Evolutionary conservation across 2,797 vertebrate species (phyloP).

Genomic region (Sebastes alutus): DNA sequence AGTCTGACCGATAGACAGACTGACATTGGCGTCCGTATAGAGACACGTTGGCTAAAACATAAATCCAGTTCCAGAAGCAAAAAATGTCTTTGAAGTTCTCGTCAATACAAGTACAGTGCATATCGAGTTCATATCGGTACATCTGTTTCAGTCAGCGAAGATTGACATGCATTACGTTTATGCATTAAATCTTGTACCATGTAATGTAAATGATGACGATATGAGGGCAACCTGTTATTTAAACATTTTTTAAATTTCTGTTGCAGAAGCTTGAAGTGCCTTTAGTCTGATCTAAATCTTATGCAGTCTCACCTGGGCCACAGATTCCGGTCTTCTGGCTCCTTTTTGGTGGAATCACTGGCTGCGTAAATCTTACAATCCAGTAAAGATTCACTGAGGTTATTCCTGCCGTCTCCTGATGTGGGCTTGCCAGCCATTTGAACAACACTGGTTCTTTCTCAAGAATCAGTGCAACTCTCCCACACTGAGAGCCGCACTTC

Average conservation of each 20-base stretch:
- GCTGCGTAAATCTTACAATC: neutral
- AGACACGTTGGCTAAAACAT: neutral
- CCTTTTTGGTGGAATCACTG: neutral
- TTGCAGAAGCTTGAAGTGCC: neutral
- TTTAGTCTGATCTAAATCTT: neutral
- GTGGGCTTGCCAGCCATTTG: conserved; percentile 61
- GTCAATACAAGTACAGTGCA: neutral
- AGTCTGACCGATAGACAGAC: no score
- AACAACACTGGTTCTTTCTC: neutral
- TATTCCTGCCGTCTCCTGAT: neutral
- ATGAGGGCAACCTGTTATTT: neutral
- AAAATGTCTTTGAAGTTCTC: neutral
- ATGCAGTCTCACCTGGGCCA: conserved; percentile 71
- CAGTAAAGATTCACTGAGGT: neutral
- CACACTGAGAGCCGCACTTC: neutral
- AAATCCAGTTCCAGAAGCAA: neutral
- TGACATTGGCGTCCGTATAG: neutral
- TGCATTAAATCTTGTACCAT: neutral
- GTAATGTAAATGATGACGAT: no score
- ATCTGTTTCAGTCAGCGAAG: neutral
- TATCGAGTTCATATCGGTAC: neutral
- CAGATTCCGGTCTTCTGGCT: conserved; percentile 2
- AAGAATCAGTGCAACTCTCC: neutral
- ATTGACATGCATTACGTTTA: neutral
- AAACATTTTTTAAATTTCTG: neutral